phyloP scores from a whole-genome alignment of 1,140 invertebrate species.

The Leguminivora glycinivorella region DNA sequence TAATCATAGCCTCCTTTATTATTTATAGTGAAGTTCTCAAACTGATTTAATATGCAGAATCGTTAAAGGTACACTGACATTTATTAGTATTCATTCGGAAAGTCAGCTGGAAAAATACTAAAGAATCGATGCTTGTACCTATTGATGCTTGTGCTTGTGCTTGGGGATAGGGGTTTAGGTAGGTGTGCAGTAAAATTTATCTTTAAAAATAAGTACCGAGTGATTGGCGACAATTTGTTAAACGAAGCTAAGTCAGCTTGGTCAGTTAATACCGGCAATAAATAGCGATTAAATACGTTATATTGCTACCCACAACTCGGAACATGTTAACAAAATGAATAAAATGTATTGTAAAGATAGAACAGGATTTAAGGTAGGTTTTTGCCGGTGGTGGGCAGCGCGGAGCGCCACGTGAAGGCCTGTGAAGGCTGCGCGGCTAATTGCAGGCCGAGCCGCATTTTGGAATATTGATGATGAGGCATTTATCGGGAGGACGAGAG shows the following conservation, averaged over 20 bases:
- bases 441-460: conserved; percentile 74
- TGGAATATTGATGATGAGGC: conserved; percentile 77
- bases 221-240: background rate
- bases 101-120: conserved; percentile 7
- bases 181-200: no score
- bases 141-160: no score
- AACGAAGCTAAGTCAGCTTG: background rate
- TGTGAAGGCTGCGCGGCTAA: conserved; percentile 73
- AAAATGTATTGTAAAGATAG: conserved; percentile 57
- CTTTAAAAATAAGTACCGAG: no score
- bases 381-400: conserved; percentile 57
- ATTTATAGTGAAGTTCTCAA: conserved; percentile 44
- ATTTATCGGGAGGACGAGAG: conserved; percentile 72
- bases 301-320: background rate
- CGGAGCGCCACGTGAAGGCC: conserved; percentile 60
- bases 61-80: conserved; percentile 39
- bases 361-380: conserved; percentile 67
- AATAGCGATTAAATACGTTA: background rate
- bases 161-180: no score
- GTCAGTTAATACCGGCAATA: background rate
- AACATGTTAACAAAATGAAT: conserved; percentile 39
- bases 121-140: background rate
- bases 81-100: conserved; percentile 40
- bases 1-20: conserved; percentile 46
- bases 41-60: conserved; percentile 53